Evolutionary conservation across 2,888 invertebrate species (phyloP), one percentile per base, ranked within the genome.

Genomic region (Furcula furcula): DNA sequence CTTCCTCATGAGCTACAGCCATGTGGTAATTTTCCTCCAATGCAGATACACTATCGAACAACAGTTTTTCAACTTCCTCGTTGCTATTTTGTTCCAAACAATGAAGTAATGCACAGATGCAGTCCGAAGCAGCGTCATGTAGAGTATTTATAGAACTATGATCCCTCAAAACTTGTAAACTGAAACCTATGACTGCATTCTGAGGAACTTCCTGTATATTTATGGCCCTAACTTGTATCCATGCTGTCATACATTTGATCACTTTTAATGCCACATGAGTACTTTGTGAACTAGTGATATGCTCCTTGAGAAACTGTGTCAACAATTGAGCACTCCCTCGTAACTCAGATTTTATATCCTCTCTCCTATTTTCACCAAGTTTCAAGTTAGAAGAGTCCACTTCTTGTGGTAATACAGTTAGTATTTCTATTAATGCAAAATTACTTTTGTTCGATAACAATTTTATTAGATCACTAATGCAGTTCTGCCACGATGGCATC

Each of bases 391-490:
- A 83, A 0, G 95, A 95, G 73, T 94, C 94, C 37, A 98, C 94
- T 92, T 99, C 99, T 88, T 99, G 99, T 3, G 99, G 98, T 63
- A 99, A 88, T 14, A 98, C 95, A 28, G 95, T 97, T 51, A 99
- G 90, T 52, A 99, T 93, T 91, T 98, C 98, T 55, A 99, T 76
- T 39, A 99, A 87, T 14, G 97, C 96, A 90, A 94, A 95, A 49
- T 95, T 89, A 63, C 93, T 93, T 43, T 91, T 91, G 41, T 76
- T 72, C 0, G 94, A 93, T 65, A 94, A 95, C 68, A 92, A 92
- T 65, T 93, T 92, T 20, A 98, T 92, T 46, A 99, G 85, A 75
- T 97, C 97, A 61, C 92, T 87, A 29, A 97, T 92, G 26, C 98
- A 97, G 67, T 94, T 93, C 59, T 94, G 94, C 99, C 99, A 99